A percentile compares a stretch with the other conserved stretches of the same genome.
Evolutionary conservation across 2,888 invertebrate genomes (phyloP).

Genomic region (Archaeoteleia sp.): DNA sequence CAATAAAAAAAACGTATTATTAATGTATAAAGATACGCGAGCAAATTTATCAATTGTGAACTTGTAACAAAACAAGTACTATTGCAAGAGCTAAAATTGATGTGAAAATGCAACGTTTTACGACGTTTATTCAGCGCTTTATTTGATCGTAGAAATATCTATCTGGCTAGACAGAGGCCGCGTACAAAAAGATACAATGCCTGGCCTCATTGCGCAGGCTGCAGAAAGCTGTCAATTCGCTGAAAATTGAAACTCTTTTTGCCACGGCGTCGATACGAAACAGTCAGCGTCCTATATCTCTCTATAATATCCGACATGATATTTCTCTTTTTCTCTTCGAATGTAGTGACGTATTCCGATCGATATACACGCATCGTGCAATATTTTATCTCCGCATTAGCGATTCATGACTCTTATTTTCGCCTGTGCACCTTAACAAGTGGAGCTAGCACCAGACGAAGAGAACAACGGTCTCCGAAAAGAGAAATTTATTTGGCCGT

Average conservation of each 20-base stretch:
- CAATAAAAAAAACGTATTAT: constrained; percentile 4
- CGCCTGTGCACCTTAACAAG: constrained; percentile 48
- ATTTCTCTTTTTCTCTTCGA: constrained; percentile 22
- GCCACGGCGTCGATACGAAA: constrained; percentile 6
- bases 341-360: constrained; percentile 13
- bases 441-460: constrained; percentile 31
- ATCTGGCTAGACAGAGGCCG: not conserved
- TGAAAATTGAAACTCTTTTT: constrained; percentile 38
- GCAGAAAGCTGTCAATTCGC: constrained; percentile 42
- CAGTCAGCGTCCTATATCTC: constrained; percentile 7
- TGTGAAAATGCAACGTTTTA: constrained; percentile 9
- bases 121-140: constrained; percentile 21
- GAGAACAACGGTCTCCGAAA: constrained; percentile 46
- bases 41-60: too few species aligned
- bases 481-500: constrained; percentile 48
- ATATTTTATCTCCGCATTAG: constrained; percentile 47
- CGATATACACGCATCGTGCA: constrained; percentile 22
- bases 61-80: constrained; percentile 14
- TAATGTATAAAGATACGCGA: constrained; percentile 2
- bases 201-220: too few species aligned
- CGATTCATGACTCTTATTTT: constrained; percentile 50
- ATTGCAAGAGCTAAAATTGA: constrained; percentile 8
- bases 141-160: too few species aligned
- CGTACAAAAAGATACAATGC: constrained; percentile 33
- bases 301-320: constrained; percentile 21